A percentile compares a stretch with the other conserved stretches of the same genome.
phyloP scores from a whole-genome alignment of 2,797 vertebrate genomes.

The Siniperca undulata region DNA sequence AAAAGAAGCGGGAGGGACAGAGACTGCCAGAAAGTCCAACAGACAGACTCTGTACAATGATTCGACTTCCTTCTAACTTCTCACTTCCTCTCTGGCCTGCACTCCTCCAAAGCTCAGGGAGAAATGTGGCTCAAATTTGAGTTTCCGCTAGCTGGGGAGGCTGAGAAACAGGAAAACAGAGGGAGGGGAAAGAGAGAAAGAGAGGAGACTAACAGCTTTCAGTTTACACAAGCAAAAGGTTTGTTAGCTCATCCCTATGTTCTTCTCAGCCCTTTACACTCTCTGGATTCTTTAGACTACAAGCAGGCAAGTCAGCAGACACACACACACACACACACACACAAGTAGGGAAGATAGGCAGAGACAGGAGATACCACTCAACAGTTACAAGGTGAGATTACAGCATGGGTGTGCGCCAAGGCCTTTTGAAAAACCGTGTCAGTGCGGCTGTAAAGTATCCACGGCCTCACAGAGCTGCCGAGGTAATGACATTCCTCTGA shows the following conservation, averaged over 20 bases:
- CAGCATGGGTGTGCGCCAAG: conserved; percentile 36
- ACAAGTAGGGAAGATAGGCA: conserved; percentile 29
- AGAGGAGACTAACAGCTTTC: conserved; percentile 55
- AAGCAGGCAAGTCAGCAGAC: conserved; percentile 14
- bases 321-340: conserved; percentile 31
- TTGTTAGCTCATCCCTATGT: conserved; percentile 67
- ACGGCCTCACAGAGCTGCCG: conserved; percentile 44
- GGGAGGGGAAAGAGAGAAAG: conserved; percentile 61
- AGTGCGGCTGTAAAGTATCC: conserved; percentile 70
- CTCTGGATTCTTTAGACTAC: conserved; percentile 41
- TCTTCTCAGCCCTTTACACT: conserved; percentile 38
- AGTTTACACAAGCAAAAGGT: conserved; percentile 72
- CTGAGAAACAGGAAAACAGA: conserved; percentile 81
- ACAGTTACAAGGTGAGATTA: conserved; percentile 78
- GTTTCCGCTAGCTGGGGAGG: conserved; percentile 83
- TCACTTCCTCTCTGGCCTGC: conserved; percentile 80
- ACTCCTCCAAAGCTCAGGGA: conserved; percentile 71
- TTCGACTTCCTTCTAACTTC: conserved; percentile 83
- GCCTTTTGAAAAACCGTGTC: conserved; percentile 69
- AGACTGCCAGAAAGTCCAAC: conserved; percentile 64
- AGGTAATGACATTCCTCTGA: conserved; percentile 79
- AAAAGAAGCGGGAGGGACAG: conserved; percentile 38
- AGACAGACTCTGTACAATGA: conserved; percentile 77
- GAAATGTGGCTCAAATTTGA: conserved; percentile 88
- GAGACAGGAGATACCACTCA: conserved; percentile 66